Evolutionary conservation across 1,140 invertebrate species (phyloP).

Genomic region (Stegodyphus dumicola): DNA sequence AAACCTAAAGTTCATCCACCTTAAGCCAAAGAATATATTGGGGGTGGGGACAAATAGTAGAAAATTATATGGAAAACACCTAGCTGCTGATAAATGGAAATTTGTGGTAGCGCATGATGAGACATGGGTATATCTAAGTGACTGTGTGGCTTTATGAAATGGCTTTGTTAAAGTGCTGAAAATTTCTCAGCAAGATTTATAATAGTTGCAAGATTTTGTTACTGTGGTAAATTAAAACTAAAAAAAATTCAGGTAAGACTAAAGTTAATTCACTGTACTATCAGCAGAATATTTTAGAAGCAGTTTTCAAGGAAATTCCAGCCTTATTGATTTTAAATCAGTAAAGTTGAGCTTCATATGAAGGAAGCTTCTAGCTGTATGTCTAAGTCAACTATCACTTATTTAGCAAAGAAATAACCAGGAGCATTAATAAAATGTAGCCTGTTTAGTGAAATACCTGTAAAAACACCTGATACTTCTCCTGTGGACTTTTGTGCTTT

Average conservation of each 20-base stretch:
- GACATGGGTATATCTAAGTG: no score
- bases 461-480: not conserved
- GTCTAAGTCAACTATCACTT: not conserved
- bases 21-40: no score
- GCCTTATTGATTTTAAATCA: not conserved
- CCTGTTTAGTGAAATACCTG: not conserved
- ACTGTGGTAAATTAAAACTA: not conserved
- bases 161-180: not conserved
- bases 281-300: not conserved
- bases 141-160: not conserved
- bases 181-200: not conserved
- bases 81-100: no score
- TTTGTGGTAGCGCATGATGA: no score
- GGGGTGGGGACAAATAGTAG: no score
- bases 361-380: not conserved
- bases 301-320: not conserved
- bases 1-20: no score
- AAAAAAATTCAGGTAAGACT: not conserved
- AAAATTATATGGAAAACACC: no score
- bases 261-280: not conserved
- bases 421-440: not conserved
- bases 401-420: not conserved
- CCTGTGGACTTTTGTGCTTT: not conserved
- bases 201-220: not conserved
- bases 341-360: not conserved